Evolutionary conservation across 2,797 vertebrate species (phyloP), one percentile per base, ranked within the genome.

Genomic region (Clarias pachynema): DNA sequence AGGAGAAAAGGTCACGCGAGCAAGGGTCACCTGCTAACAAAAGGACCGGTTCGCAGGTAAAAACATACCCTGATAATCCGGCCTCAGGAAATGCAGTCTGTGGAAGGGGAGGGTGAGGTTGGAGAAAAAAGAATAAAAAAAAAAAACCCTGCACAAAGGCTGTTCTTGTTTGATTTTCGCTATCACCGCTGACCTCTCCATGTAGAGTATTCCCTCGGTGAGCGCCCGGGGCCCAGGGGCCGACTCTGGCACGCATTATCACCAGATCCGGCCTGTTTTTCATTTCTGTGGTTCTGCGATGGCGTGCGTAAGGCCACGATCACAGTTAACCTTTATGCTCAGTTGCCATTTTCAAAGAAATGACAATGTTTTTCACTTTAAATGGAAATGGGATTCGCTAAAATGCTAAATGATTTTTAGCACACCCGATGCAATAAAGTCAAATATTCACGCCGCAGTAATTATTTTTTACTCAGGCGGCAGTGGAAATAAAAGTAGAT

Each of bases 51-150:
- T 63, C 18, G 37, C 73, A 77, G 82, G 73, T 75, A 84, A 65
- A 84, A 60, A 74, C 82, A 56, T 65, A 84, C 60, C 44, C 72
- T 9, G 62, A 57, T 82, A 82, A 82, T 82, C 82, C 60, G 59
- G n/a, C 72, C 44, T 90, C 89, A 93, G 93, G 94, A 95, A 95
- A 95, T 94, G 93, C 92, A 94, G 94, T 83, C 84, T 53, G 70
- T 69, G 37, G 37, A 72, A 63, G 22, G 63, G 53, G 66, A 88
- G 82, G 53, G 81, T 20, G 29, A 56, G 63, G 89, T 86, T 89
- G 14, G 5, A 18, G 22, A 62, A 87, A 93, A 92, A 92, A 57
- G 4, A 1, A n/a, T 62, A 85, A 88, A 91, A 86, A 89, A 63
- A 8, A 69, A 86, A 90, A 22, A 29, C 12, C 49, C 49, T 15